Base-by-base conservation (phyloP, 2,888 invertebrate genomes). In the Steinernema hermaphroditum region DNA sequence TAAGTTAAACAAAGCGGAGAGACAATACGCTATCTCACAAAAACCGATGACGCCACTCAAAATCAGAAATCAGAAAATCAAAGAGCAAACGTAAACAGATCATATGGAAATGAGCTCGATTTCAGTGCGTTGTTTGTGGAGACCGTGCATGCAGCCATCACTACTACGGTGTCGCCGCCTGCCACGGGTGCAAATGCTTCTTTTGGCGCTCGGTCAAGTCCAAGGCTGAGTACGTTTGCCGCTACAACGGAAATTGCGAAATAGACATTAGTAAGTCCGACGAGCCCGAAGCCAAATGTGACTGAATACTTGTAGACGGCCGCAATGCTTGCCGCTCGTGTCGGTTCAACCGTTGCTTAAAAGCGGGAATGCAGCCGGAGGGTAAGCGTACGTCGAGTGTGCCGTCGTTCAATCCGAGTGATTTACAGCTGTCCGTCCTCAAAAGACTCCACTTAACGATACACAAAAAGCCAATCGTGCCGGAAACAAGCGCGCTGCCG, bases 121-220 rank as follows among this genome's bases (percentile, higher is more conserved):
- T 83, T 75, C 75, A 84, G 83, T 84, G 83, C 77, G 83, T 83
- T 46, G 82, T 83, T 49, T 84, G 84, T 71, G 84, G 84, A 41
- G 84, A 84, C 72, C 80, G 83, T 32, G 83, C 83, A 22, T 84
- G 84, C 72, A 80, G 79, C 57, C 83, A 84, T 73, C 82, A 82
- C 77, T 84, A 84, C 76, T 84, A 84, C 77, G 84, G 84, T 50
- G 83, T 84, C 37, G 82, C 84, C 43, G 82, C 84, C 27, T 84
- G 84, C 57, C 83, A 83, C 73, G 83, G 83, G 68, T 81, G 80
- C 70, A 74, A 49, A 74, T 83, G 83, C 76, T 84, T 84, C 77
- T 84, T 84, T 75, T 84, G 84, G 84, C 81, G 84, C 73, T 83
- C 83, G 71, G 82, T 83, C 68, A 84, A 84, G 72, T 78, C 80